These are phyloP conservation scores for Smittia sp. DNA, from an alignment of 2,888 invertebrate genomes.

Conservation along the genomic window DNA sequence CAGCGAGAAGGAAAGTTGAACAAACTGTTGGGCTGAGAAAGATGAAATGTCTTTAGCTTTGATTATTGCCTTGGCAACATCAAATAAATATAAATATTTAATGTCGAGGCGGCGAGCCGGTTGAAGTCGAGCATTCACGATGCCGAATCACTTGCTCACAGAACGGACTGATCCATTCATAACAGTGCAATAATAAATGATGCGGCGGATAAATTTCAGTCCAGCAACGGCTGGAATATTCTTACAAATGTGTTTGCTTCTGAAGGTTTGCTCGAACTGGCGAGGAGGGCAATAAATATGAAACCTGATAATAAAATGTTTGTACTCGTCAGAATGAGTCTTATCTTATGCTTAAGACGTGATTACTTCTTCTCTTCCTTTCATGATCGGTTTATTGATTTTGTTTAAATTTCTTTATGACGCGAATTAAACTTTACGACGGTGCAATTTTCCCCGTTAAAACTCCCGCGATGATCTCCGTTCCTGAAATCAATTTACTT, in stretches of 20 bases:
- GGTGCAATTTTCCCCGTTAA: not conserved
- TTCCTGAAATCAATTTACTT: conserved; percentile 6
- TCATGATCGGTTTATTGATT: not conserved
- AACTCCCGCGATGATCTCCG: not conserved
- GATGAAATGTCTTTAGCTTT: too few species aligned
- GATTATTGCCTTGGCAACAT: not conserved
- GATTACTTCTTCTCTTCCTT: not conserved
- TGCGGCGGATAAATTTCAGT: not conserved
- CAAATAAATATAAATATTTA: not conserved
- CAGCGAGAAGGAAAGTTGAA: not conserved
- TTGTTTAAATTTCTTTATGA: not conserved
- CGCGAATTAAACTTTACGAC: not conserved
- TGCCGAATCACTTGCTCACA: not conserved
- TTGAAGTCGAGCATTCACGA: too few species aligned
- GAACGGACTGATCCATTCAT: not conserved
- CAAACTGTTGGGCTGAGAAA: not conserved
- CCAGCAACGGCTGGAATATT: not conserved
- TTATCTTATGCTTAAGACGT: conserved; percentile 5
- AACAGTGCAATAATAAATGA: not conserved
- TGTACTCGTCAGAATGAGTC: not conserved
- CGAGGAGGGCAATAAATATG: not conserved
- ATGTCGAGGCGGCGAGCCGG: not conserved
- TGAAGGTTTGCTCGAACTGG: not conserved
- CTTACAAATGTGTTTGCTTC: not conserved
- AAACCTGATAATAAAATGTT: conserved; percentile 7